Percentiles rank a stretch among this genome's conserved stretches.
These are phyloP conservation scores for Bovichtus diacanthus DNA, from an alignment of 2,797 vertebrate species.

Conservation along the genomic window DNA sequence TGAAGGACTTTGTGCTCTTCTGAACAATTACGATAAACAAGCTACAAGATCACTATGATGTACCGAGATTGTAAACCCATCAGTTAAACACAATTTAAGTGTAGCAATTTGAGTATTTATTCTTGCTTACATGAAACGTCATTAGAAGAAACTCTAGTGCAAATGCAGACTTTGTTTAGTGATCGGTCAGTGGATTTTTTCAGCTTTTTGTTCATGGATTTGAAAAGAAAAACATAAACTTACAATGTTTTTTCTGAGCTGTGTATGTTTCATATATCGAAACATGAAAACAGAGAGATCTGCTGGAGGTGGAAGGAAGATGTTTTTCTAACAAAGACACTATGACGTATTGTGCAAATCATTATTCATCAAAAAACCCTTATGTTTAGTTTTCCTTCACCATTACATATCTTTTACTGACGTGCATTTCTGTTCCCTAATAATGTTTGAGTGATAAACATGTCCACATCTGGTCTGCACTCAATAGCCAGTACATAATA, in stretches of 20 bases:
- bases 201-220: neutral
- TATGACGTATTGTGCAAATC: neutral
- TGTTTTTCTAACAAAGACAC: neutral
- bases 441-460: constrained; percentile 4
- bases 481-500: neutral
- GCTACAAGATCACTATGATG: neutral
- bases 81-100: neutral
- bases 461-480: neutral
- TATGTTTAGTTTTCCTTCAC: constrained; percentile 4
- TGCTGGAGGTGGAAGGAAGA: neutral
- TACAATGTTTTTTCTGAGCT: neutral
- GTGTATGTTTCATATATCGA: neutral
- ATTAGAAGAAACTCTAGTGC: neutral
- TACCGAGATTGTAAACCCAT: neutral
- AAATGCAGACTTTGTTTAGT: neutral
- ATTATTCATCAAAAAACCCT: neutral
- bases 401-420: neutral
- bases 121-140: neutral
- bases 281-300: neutral
- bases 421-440: constrained; percentile 2
- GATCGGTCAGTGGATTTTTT: neutral
- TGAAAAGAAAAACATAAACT: neutral
- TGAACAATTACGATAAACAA: too few relatives aligned
- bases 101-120: neutral
- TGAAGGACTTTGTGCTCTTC: too few relatives aligned